A percentile compares a stretch with the other conserved stretches of the same genome.
phyloP scores from a whole-genome alignment of 2,797 vertebrate species.

The Calcarius lapponicus region DNA sequence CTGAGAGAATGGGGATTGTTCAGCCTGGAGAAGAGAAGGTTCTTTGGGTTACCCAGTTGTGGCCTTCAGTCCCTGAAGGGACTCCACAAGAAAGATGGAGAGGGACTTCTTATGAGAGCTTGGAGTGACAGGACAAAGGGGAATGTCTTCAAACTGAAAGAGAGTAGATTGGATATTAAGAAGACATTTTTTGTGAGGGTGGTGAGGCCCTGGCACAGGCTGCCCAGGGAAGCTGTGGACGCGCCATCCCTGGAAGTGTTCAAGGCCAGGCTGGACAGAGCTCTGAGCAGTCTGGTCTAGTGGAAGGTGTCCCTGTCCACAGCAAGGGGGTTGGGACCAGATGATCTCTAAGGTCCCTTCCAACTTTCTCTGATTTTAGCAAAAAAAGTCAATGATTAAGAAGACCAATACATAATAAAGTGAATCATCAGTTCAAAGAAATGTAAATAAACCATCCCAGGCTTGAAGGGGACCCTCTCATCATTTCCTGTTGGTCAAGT shows the following conservation, averaged over 20 bases:
- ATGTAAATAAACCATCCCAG: background rate
- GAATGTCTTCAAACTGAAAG: background rate
- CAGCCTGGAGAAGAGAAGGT: background rate
- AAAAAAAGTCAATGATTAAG: background rate
- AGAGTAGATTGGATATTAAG: background rate
- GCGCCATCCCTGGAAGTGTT: background rate
- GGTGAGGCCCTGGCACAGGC: background rate
- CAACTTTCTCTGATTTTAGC: background rate
- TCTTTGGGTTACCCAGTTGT: rapidly evolving
- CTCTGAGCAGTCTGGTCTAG: background rate
- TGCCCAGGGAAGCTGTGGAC: background rate
- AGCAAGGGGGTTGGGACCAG: background rate
- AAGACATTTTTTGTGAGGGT: background rate
- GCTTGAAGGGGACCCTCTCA: background rate
- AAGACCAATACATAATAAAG: background rate
- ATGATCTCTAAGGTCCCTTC: background rate
- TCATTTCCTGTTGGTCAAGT: background rate
- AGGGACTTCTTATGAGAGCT: rapidly evolving
- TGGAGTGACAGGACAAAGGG: background rate
- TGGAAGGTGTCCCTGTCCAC: background rate
- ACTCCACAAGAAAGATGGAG: background rate
- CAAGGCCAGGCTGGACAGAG: background rate
- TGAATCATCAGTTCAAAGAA: background rate
- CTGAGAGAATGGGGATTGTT: background rate
- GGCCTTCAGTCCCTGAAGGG: too few species aligned